A percentile compares a stretch with the other conserved stretches of the same genome.
These are phyloP conservation scores for Baronia brevicornis DNA, from an alignment of 2,888 invertebrate species.

Conservation along the genomic window DNA sequence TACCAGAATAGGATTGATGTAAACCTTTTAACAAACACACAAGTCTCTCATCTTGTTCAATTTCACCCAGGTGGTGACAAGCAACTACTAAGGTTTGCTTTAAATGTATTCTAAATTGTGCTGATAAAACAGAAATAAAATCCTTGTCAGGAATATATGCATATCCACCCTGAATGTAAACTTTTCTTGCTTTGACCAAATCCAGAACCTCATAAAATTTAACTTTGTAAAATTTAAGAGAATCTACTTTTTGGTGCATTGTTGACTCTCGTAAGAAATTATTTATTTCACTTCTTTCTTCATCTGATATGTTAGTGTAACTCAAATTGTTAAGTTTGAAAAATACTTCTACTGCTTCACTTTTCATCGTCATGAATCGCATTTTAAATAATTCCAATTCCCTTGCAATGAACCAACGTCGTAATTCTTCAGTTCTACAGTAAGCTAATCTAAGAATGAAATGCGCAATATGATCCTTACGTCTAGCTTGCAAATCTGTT, in stretches of 20 bases:
- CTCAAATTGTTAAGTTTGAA: conserved; percentile 80
- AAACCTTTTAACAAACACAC: conserved; percentile 82
- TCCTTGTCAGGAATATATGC: conserved; percentile 92
- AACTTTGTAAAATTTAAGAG: conserved; percentile 85
- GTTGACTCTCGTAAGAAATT: conserved; percentile 78
- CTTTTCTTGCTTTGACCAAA: conserved; percentile 84
- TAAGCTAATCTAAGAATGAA: conserved; percentile 94
- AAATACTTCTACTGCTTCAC: conserved; percentile 79
- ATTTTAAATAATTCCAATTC: conserved; percentile 94
- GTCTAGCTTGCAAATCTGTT: conserved; percentile 78
- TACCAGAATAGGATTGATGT: conserved; percentile 89
- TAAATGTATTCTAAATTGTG: conserved; percentile 83
- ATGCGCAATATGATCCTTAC: conserved; percentile 92
- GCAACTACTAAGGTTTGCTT: conserved; percentile 82
- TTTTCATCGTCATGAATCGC: conserved; percentile 79
- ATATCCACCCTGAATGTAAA: conserved; percentile 86
- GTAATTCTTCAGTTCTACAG: conserved; percentile 89
- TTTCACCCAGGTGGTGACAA: conserved; percentile 79
- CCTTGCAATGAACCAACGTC: conserved; percentile 90
- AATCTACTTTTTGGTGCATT: conserved; percentile 75
- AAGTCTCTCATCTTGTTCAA: conserved; percentile 91
- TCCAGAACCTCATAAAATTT: conserved; percentile 91
- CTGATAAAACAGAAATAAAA: conserved; percentile 87
- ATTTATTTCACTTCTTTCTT: conserved; percentile 79
- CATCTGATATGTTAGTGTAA: conserved; percentile 79